Conservation (phyloP, 2,797 vertebrate genomes). For the Sparus aurata region DNA sequence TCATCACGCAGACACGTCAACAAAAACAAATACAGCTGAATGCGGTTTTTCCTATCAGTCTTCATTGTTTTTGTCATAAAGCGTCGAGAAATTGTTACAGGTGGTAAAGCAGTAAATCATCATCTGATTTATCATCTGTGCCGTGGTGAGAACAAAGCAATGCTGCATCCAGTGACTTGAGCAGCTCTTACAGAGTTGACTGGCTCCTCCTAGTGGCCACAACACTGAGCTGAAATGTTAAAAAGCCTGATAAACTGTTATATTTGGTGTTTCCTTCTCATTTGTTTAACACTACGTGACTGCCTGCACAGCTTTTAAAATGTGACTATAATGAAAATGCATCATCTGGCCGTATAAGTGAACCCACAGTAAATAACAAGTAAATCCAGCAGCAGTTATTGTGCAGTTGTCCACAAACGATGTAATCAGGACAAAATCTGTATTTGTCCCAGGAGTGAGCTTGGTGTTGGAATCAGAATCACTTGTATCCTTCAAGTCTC, state of each 20-base stretch:
- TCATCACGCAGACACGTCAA: constrained; percentile 31
- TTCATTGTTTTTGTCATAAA: constrained; percentile 56
- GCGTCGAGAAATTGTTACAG: constrained; percentile 52
- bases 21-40: constrained; percentile 26
- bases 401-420: constrained; percentile 33
- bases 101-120: constrained; percentile 70
- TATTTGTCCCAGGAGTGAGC: constrained; percentile 35
- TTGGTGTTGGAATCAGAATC: constrained; percentile 29
- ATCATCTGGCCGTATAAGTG: constrained; percentile 30
- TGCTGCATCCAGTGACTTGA: constrained; percentile 48
- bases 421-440: constrained; percentile 30
- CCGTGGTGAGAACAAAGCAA: constrained; percentile 84
- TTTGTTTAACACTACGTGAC: constrained; percentile 42
- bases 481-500: constrained; percentile 32
- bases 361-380: constrained; percentile 14
- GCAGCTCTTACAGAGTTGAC: constrained; percentile 55
- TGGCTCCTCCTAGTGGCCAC: constrained; percentile 81
- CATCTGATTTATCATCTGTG: constrained; percentile 70
- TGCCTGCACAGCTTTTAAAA: constrained; percentile 43
- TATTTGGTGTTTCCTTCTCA: constrained; percentile 41
- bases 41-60: constrained; percentile 36
- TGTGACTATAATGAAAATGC: constrained; percentile 46
- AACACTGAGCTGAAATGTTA: constrained; percentile 16
- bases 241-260: constrained; percentile 34
- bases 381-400: constrained; percentile 21